Percentiles rank a stretch among this genome's conserved stretches.
phyloP scores from a whole-genome alignment of 37 sponge, comb jelly and placozoan genomes.

The Mnemiopsis leidyi region DNA sequence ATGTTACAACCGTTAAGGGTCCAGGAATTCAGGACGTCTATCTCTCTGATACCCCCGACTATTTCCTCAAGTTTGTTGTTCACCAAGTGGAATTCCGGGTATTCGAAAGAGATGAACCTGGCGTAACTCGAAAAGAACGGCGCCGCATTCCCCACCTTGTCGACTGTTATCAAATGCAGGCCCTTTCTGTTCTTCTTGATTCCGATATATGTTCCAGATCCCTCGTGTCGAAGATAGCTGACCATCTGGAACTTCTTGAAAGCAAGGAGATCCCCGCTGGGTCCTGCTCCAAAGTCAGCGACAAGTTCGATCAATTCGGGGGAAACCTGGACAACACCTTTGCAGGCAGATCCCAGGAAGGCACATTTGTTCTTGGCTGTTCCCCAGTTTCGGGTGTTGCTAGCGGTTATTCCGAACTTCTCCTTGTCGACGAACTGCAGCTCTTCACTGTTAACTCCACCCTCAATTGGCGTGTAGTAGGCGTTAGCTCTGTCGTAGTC shows the following conservation, averaged over 20 bases:
- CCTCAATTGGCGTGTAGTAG: slow-evolving; percentile 36
- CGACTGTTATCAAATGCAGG: no score
- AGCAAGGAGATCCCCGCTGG: not conserved
- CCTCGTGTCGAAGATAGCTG: not conserved
- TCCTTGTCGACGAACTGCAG: not conserved
- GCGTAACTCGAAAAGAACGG: slow-evolving; percentile 3
- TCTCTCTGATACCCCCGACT: not conserved
- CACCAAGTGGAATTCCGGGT: not conserved
- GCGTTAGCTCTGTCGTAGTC: slow-evolving; percentile 62
- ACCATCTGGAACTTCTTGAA: slow-evolving; percentile 52
- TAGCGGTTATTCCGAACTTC: not conserved
- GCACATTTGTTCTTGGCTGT: slow-evolving; percentile 62
- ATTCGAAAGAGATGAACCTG: slow-evolving; percentile 51
- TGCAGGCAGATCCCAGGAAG: slow-evolving; percentile 48
- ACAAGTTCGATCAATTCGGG: not conserved
- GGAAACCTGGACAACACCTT: not conserved
- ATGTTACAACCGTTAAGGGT: not conserved
- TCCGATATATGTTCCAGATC: slow-evolving; percentile 8
- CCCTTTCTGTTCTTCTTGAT: not conserved
- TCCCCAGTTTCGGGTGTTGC: not conserved
- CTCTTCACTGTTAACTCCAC: not conserved
- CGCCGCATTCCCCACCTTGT: not conserved
- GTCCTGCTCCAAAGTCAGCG: not conserved
- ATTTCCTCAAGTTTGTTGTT: not conserved
- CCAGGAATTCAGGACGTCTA: not conserved